These are phyloP conservation scores for Dastarcus helophoroides DNA, from an alignment of 2,888 invertebrate genomes.

Conservation along the genomic window DNA sequence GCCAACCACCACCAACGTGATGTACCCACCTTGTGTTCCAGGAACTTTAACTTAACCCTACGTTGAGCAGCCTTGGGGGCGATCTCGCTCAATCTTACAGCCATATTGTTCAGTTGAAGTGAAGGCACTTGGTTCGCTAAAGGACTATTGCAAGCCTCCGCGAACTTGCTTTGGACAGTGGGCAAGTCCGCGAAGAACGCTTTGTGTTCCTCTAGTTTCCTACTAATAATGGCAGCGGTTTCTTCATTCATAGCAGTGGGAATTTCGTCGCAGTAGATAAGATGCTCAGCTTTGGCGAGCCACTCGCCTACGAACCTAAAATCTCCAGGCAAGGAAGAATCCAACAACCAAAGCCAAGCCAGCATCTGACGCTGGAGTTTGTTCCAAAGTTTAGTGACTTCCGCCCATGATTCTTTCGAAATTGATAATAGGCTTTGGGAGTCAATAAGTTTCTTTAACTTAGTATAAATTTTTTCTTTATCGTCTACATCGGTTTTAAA, in stretches of 20 bases:
- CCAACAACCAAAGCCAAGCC: constrained; percentile 83
- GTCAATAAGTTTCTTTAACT: constrained; percentile 67
- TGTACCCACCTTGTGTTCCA: constrained; percentile 75
- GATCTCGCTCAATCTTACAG: constrained; percentile 61
- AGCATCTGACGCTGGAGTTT: constrained; percentile 66
- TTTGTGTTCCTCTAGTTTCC: constrained; percentile 81
- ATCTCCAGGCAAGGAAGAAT: constrained; percentile 74
- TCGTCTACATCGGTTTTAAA: constrained; percentile 69
- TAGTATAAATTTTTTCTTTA: constrained; percentile 59
- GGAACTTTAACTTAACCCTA: constrained; percentile 74
- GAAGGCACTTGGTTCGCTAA: constrained; percentile 59
- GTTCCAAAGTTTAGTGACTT: constrained; percentile 70
- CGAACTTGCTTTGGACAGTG: constrained; percentile 64
- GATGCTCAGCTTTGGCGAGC: constrained; percentile 77
- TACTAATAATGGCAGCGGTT: constrained; percentile 76
- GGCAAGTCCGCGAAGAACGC: constrained; percentile 79
- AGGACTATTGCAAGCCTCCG: constrained; percentile 57
- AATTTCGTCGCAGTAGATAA: constrained; percentile 71
- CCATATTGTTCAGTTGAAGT: constrained; percentile 74
- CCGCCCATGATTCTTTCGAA: constrained; percentile 75
- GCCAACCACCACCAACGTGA: constrained; percentile 42
- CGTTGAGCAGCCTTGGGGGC: constrained; percentile 69
- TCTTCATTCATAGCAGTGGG: constrained; percentile 78
- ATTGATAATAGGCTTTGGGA: constrained; percentile 72
- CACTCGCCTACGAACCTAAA: constrained; percentile 81